These are phyloP conservation scores for Pelobates fuscus DNA, from an alignment of 2,113 vertebrate species.

Conservation along the genomic window DNA sequence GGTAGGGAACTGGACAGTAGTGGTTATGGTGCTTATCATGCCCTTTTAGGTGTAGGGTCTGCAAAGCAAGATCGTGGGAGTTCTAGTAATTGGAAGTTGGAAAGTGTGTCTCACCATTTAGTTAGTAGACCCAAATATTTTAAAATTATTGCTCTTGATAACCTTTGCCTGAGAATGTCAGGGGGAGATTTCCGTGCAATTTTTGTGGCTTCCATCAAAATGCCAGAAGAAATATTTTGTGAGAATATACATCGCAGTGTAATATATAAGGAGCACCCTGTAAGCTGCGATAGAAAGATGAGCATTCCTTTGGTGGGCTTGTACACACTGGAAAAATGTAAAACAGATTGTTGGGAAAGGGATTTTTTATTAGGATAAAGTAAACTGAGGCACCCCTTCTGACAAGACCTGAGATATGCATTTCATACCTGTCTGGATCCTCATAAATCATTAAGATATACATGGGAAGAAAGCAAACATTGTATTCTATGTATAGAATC, in stretches of 20 bases:
- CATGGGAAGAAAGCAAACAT: neutral
- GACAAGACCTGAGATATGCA: neutral
- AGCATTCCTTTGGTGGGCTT: neutral
- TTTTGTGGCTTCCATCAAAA: neutral
- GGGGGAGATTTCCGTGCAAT: neutral
- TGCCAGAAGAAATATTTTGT: neutral
- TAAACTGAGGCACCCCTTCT: neutral
- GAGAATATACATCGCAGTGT: conserved; percentile 7
- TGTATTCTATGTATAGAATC: neutral
- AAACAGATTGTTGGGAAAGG: neutral
- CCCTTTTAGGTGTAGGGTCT: too few relatives aligned
- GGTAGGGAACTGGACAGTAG: too few relatives aligned
- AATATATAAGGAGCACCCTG: neutral
- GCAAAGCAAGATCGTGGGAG: too few relatives aligned
- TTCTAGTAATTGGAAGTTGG: too few relatives aligned
- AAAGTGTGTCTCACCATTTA: too few relatives aligned
- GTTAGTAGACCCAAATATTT: too few relatives aligned
- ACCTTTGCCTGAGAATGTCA: neutral
- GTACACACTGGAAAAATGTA: neutral
- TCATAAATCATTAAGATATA: conserved; percentile 10
- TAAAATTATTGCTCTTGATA: neutral
- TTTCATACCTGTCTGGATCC: neutral
- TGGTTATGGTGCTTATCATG: too few relatives aligned
- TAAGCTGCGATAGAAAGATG: neutral
- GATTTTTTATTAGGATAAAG: conserved; percentile 12